These are phyloP conservation scores for Synergus umbraculus DNA, from an alignment of 2,888 invertebrate genomes.

Conservation along the genomic window DNA sequence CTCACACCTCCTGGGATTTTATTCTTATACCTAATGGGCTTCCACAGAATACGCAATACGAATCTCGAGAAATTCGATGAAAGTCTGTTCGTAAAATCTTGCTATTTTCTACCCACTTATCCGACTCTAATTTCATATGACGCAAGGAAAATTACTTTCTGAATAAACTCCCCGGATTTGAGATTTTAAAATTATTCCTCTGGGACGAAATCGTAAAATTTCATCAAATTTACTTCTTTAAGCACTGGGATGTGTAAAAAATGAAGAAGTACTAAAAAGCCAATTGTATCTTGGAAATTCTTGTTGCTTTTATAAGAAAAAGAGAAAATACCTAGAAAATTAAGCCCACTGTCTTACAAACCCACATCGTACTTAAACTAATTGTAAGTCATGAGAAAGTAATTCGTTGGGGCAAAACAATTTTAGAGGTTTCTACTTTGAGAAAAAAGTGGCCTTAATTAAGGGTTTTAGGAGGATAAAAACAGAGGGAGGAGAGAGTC, in stretches of 20 bases:
- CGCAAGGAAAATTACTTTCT: neutral
- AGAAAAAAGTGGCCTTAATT: neutral
- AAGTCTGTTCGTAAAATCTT: neutral
- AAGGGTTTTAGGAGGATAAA: neutral
- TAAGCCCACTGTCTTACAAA: no score
- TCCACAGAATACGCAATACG: constrained; percentile 67
- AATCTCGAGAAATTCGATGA: constrained; percentile 55
- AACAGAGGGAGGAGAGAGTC: neutral
- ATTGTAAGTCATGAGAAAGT: neutral
- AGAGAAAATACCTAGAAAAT: no score
- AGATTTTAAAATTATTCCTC: neutral
- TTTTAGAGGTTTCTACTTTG: neutral
- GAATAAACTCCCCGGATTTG: neutral
- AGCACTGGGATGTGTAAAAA: no score
- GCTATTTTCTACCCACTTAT: constrained; percentile 4
- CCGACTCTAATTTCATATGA: neutral
- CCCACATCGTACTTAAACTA: no score
- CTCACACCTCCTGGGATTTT: constrained; percentile 72
- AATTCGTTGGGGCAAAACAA: neutral
- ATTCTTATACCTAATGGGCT: constrained; percentile 73
- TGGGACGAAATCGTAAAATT: neutral
- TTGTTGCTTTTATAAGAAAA: no score
- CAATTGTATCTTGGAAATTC: no score
- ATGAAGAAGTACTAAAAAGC: no score
- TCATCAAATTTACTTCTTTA: neutral